Percentiles rank a stretch among this genome's conserved stretches.
Conservation (phyloP, 2,888 invertebrate species). For the Uloborus plumipes region DNA sequence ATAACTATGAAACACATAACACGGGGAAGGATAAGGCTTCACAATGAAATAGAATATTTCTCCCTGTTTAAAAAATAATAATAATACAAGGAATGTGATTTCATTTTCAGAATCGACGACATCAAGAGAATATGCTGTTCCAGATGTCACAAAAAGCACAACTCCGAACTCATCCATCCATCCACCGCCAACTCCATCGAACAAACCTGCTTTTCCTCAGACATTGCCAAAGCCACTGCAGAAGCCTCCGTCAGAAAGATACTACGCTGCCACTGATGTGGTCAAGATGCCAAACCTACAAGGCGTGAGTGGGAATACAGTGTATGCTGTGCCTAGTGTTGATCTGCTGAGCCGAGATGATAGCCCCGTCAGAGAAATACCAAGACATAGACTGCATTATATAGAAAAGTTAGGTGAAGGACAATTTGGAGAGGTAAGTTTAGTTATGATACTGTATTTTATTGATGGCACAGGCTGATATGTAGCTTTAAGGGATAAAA, state of each 20-base stretch:
- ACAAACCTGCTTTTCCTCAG: conserved; percentile 70
- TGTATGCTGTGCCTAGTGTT: conserved; percentile 75
- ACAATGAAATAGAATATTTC: too few relatives aligned
- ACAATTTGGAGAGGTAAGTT: conserved; percentile 84
- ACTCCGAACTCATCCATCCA: conserved; percentile 23
- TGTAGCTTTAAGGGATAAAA: too few relatives aligned
- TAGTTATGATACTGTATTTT: too few relatives aligned
- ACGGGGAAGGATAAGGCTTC: too few relatives aligned
- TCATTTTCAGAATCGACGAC: conserved; percentile 60
- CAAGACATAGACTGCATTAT: conserved; percentile 85
- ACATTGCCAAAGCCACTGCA: conserved; percentile 73
- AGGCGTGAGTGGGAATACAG: conserved; percentile 72
- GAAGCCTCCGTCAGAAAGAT: conserved; percentile 75
- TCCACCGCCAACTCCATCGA: conserved; percentile 24
- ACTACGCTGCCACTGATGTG: conserved; percentile 79
- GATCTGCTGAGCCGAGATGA: conserved; percentile 73
- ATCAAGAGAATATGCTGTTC: conserved; percentile 80
- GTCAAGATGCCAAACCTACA: conserved; percentile 74
- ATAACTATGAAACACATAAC: too few relatives aligned
- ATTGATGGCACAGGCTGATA: too few relatives aligned
- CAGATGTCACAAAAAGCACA: conserved; percentile 75
- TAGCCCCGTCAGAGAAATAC: conserved; percentile 83
- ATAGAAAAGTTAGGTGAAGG: conserved; percentile 90
- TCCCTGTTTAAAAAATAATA: too few relatives aligned
- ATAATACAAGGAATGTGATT: too few relatives aligned